Evolutionary conservation across 2,888 invertebrate genomes (phyloP), one percentile per base, ranked within the genome.

Genomic region (Sisyra terminalis): DNA sequence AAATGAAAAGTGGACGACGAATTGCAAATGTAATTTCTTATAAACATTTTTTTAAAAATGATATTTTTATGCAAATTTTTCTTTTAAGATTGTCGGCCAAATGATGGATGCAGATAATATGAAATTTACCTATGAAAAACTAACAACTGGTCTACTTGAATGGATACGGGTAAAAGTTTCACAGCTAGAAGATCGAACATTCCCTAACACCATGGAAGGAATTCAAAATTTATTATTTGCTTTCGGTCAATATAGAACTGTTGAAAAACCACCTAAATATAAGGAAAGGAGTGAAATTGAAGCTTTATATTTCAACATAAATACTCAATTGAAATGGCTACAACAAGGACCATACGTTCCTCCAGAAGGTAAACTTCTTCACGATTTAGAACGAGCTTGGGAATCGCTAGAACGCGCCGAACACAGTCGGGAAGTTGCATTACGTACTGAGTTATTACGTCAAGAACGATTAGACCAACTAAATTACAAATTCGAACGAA

Each of bases 261-360:
- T 88, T 38, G 97, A 98, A 62, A 98, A 98, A 65, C 97, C 98
- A 7, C 94, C 96, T 48, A 97, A 93, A 59, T 96, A 96, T 64
- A 90, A 84, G 57, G 97, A 98, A 62, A 78, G 93, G 44, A 94
- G 93, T 50, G 96, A 97, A 66, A 87, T 96, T 51, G 94, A 98
- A 64, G 97, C 89, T 0, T 67, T 94, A 30, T 94, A 85, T 60
- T 98, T 97, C 64, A 84, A 90, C 58, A 93, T 98, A 52, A 97
- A 97, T 63, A 93, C 94, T 0, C 81, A 89, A 61, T 71, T 94
- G 51, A 96, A 94, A 63, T 88, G 93, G n/a, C 65, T 96, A 49
- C 83, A 89, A 49, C 89, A 89, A 50, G 87, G 87, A 11, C 73
- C 81, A 11, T 92, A 87, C 63, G 73, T 72, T 5, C 89, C 90